A percentile compares a stretch with the other conserved stretches of the same genome.
These are phyloP conservation scores for Chromis chromis DNA, from an alignment of 2,797 vertebrate genomes.

Conservation along the genomic window DNA sequence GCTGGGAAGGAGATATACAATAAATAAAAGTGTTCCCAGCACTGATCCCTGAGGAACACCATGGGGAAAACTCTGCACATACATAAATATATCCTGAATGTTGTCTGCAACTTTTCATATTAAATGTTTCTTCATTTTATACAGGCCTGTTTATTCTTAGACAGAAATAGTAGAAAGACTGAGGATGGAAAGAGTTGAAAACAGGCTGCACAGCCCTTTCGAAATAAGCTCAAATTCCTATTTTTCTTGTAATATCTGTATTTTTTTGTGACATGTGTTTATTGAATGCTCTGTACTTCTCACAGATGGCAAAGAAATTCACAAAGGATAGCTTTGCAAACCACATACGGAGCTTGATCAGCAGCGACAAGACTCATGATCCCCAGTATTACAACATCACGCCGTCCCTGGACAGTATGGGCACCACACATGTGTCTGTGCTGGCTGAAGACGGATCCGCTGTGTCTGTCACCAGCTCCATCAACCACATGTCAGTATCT, in stretches of 20 bases:
- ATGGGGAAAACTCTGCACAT: not conserved
- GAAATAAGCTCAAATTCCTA: not conserved
- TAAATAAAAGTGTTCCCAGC: too few species aligned
- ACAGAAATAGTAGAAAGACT: not conserved
- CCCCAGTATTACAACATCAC: constrained; percentile 81
- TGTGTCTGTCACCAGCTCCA: constrained; percentile 94
- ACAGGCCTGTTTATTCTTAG: not conserved
- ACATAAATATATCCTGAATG: not conserved
- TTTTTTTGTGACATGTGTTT: not conserved
- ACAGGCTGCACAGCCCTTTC: not conserved
- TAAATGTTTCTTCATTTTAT: not conserved
- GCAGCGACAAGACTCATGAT: constrained; percentile 71
- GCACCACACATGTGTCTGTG: constrained; percentile 92
- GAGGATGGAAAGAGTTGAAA: not conserved
- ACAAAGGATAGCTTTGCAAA: constrained; percentile 78
- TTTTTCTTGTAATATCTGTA: constrained; percentile 3
- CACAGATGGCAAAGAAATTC: constrained; percentile 68
- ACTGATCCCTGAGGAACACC: too few species aligned
- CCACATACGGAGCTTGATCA: constrained; percentile 78
- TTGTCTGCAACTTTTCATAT: not conserved
- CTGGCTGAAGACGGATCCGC: constrained; percentile 89
- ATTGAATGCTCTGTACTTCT: constrained; percentile 9
- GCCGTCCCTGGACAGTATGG: constrained; percentile 61
- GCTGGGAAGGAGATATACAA: too few species aligned
- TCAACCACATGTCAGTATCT: constrained; percentile 91